A percentile compares a stretch with the other conserved stretches of the same genome.
phyloP scores from a whole-genome alignment of 2,888 invertebrate genomes.

The Dione vanillae region DNA sequence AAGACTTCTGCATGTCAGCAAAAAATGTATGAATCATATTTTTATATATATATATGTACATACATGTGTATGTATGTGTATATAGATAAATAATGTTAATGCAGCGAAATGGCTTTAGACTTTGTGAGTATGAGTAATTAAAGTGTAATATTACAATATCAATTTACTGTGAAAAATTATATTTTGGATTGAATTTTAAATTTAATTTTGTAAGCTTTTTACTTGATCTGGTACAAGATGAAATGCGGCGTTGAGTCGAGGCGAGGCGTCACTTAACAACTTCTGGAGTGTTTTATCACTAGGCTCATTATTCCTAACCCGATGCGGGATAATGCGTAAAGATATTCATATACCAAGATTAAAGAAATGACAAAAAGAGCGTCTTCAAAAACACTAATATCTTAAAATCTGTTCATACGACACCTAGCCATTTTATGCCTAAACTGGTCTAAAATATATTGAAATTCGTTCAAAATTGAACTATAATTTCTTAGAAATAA shows the following conservation, averaged over 20 bases:
- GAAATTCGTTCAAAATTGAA: background rate
- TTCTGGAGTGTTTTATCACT: no score
- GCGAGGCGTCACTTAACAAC: no score
- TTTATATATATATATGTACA: background rate
- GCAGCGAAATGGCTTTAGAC: background rate
- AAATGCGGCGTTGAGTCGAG: no score
- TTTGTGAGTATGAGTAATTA: constrained; percentile 14
- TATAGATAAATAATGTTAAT: background rate
- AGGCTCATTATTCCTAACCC: no score
- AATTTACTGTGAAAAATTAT: background rate
- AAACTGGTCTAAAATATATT: constrained; percentile 8
- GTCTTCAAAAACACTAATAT: background rate
- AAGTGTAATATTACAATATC: background rate
- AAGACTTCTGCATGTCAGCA: constrained; percentile 8
- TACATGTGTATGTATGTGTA: background rate
- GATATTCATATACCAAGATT: no score
- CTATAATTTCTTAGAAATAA: background rate
- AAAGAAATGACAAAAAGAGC: background rate
- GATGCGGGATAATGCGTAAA: no score
- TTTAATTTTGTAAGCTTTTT: no score
- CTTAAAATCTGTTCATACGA: constrained; percentile 4
- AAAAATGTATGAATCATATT: constrained; percentile 23
- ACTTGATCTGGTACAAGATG: background rate
- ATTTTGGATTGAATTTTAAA: no score
- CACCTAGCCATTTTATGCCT: constrained; percentile 1